Percentiles rank a stretch among this genome's conserved stretches.
Evolutionary conservation across 1,140 invertebrate genomes (phyloP).

Genomic region (Platorchestia sp.): DNA sequence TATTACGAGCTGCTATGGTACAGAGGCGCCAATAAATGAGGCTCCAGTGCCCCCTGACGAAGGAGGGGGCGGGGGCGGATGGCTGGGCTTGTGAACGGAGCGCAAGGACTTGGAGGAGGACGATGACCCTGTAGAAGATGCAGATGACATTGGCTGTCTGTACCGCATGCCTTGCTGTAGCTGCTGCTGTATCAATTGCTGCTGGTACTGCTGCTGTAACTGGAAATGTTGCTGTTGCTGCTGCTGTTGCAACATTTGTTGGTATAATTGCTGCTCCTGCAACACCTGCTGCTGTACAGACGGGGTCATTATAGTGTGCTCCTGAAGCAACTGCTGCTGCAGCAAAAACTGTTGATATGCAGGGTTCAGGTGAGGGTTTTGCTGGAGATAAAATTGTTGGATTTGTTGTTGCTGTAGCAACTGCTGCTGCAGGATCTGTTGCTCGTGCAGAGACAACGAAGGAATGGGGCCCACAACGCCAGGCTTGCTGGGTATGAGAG

Average conservation of each 20-base stretch:
- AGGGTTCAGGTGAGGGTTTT: slow-evolving; percentile 1
- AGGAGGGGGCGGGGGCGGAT: slow-evolving; percentile 4
- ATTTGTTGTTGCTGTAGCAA: slow-evolving; percentile 25
- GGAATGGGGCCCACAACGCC: neutral
- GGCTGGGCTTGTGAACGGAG: slow-evolving; percentile 6
- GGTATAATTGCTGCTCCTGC: slow-evolving; percentile 42
- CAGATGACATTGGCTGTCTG: slow-evolving; percentile 24
- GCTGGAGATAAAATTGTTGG: slow-evolving; percentile 29
- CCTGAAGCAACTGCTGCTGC: slow-evolving; percentile 21
- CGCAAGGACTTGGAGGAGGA: neutral
- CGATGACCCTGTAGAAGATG: slow-evolving; percentile 33
- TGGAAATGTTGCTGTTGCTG: slow-evolving; percentile 41
- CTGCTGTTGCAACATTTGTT: slow-evolving; percentile 32
- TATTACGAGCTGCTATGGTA: neutral
- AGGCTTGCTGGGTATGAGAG: neutral
- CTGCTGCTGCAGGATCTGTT: slow-evolving; percentile 38
- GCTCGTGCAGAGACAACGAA: neutral
- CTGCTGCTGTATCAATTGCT: slow-evolving; percentile 24
- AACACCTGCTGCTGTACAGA: slow-evolving; percentile 22
- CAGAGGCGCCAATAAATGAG: neutral
- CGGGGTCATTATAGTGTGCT: slow-evolving; percentile 38
- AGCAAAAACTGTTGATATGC: slow-evolving; percentile 13
- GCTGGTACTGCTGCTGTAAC: slow-evolving; percentile 21
- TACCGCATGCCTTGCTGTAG: slow-evolving; percentile 23
- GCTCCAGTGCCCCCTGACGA: neutral